Evolutionary conservation across 2,888 invertebrate species (phyloP).

Genomic region (Cistogaster globosa): DNA sequence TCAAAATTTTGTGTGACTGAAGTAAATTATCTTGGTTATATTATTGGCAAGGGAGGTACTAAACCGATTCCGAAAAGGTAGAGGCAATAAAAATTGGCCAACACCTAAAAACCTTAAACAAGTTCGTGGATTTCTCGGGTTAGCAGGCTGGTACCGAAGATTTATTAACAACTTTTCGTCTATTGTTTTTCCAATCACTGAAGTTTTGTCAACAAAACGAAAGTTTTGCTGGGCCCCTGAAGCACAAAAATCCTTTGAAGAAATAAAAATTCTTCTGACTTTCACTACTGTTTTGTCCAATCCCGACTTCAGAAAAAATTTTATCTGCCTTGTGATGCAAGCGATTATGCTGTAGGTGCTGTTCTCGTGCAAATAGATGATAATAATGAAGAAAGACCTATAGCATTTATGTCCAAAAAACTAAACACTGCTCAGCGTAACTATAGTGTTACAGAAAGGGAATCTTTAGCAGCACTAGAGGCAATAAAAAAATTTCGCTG

Average conservation of each 20-base stretch:
- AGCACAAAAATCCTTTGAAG: background rate
- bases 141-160: background rate
- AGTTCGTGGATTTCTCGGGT: background rate
- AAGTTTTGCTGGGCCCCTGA: background rate
- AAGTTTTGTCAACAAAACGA: slow-evolving; percentile 26
- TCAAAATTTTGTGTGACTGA: background rate
- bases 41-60: background rate
- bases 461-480: slow-evolving; percentile 52
- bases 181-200: slow-evolving; percentile 44
- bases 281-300: slow-evolving; percentile 49
- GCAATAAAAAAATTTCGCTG: slow-evolving; percentile 59
- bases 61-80: background rate
- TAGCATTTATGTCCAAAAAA: slow-evolving; percentile 58
- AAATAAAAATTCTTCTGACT: slow-evolving; percentile 1
- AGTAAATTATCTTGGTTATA: background rate
- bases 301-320: slow-evolving; percentile 61
- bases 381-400: slow-evolving; percentile 26
- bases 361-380: slow-evolving; percentile 43
- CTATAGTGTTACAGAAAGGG: slow-evolving; percentile 61
- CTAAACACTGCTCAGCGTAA: slow-evolving; percentile 46
- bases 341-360: slow-evolving; percentile 35
- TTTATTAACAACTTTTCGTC: slow-evolving; percentile 20
- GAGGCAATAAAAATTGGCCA: background rate
- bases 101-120: background rate
- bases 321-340: slow-evolving; percentile 61